Percentiles rank a stretch among this genome's conserved stretches.
phyloP scores from a whole-genome alignment of 2,888 invertebrate species.

The Apotomis betuletana region DNA sequence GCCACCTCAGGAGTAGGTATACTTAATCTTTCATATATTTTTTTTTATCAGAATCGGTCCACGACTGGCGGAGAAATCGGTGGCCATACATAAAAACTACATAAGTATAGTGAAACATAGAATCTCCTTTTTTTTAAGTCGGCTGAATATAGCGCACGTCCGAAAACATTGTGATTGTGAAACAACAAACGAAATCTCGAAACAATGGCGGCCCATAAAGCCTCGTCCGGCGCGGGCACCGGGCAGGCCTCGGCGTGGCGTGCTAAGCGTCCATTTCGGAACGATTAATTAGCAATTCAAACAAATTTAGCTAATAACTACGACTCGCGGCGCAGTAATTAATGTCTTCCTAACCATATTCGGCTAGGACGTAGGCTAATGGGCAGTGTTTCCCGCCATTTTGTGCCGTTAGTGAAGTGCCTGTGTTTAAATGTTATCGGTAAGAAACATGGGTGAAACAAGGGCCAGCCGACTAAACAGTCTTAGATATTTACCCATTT shows the following conservation, averaged over 20 bases:
- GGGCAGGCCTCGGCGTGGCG: constrained; percentile 52
- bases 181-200: constrained; percentile 3
- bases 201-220: constrained; percentile 1
- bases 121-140: no score
- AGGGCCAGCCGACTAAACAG: no score
- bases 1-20: no score
- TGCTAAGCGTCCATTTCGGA: constrained; percentile 63
- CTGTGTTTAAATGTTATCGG: neutral
- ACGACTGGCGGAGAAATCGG: no score
- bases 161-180: neutral
- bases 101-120: no score
- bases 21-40: no score
- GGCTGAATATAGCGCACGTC: no score
- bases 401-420: constrained; percentile 8
- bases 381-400: constrained; percentile 26
- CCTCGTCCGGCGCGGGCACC: neutral
- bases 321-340: constrained; percentile 64
- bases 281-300: constrained; percentile 76
- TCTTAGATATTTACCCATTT: no score
- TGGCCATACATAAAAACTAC: no score
- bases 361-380: constrained; percentile 15
- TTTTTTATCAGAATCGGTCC: no score
- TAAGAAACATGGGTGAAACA: neutral
- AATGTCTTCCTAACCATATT: constrained; percentile 55
- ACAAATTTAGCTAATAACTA: constrained; percentile 78